Base-by-base conservation (phyloP, 2,888 invertebrate species). In the Saturnia japonica region DNA sequence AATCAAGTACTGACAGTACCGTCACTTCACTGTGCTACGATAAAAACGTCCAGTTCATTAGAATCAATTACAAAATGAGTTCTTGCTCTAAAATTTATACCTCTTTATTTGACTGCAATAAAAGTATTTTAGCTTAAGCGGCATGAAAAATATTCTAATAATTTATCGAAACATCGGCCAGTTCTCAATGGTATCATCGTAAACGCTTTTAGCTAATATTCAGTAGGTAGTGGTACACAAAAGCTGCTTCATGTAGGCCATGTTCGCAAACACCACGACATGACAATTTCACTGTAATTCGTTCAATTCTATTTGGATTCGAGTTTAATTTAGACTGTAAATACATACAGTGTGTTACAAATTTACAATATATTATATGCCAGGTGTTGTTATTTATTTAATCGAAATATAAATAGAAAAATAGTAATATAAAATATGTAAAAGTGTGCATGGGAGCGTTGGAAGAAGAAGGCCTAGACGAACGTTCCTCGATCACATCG, bases 201-300 rank as follows among this genome's bases (percentile, higher is more conserved):
- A 64, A 19, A 64, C 40, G 64, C 40, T 64, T 64, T 19, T 40
- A 64, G 64, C 64, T 64, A 64, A 64, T 64, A 64, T 64, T 64
- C 64, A 64, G 64, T 64, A 64, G 64, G 64, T 64, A 64, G 64
- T 64, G 64, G 64, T 64, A 64, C 64, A 64, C 64, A 64, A 34
- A 40, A 64, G 40, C 40, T 40, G 64, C 40, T 19, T 64, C 64
- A 40, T 64, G 40, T 64, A 40, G 64, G 40, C 45, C 45, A 40
- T 69, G 70, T 72, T 70, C 62, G 72, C 70, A 71, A 71, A 72
- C 71, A 73, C 73, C 68, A 28, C 72, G 68, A 43, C 71, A 68
- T 42, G 25, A 69, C 72, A 71, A 64, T 68, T 54, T 68, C 66
- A 67, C 67, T 67, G 54, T 67, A 70, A 70, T 67, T 62, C 54